Evolutionary conservation across 2,888 invertebrate species (phyloP), one percentile per base, ranked within the genome.

Genomic region (Platyscelio sp.): DNA sequence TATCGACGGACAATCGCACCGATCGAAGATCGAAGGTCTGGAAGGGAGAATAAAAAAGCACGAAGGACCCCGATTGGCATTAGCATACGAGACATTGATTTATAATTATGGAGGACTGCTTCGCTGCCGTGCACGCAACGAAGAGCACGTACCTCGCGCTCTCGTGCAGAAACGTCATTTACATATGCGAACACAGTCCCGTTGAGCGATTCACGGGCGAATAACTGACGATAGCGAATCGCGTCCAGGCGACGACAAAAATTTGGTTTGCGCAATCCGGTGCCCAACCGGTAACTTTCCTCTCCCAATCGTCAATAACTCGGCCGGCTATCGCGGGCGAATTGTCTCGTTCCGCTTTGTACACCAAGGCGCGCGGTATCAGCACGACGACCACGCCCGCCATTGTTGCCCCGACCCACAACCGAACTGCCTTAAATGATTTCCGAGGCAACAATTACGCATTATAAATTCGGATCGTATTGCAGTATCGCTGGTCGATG

Each of bases 81-180:
- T 89, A 90, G 88, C 90, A 89, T 90, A 88, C 83, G 86, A n/a
- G 88, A 86, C 88, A 87, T 87, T 90, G 90, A 90, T 90, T 90
- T 90, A 90, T 90, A 90, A 90, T 90, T 90, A 89, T 87, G 84
- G 85, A 78, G 84, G 84, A 49, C 68, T 72, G 75, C 70, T 85
- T 85, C 68, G 88, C 89, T 88, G 87, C 89, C 78, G 86, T 84
- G 85, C 91, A 91, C 90, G 91, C 91, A 91, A 90, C 87, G 83
- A 87, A 85, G 86, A 87, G 86, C 85, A 54, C 67, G 65, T 75
- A 38, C 54, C 7, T 83, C 80, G 83, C 65, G 87, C 74, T 83
- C 88, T 82, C 87, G 87, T 82, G 85, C 86, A 77, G 77, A 83
- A 83, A 72, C 67, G 76, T 83, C 89, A 91, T 91, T 91, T 89